These are phyloP conservation scores for Megaptera novaeangliae DNA, from an alignment of 2,113 vertebrate species.

Conservation along the genomic window DNA sequence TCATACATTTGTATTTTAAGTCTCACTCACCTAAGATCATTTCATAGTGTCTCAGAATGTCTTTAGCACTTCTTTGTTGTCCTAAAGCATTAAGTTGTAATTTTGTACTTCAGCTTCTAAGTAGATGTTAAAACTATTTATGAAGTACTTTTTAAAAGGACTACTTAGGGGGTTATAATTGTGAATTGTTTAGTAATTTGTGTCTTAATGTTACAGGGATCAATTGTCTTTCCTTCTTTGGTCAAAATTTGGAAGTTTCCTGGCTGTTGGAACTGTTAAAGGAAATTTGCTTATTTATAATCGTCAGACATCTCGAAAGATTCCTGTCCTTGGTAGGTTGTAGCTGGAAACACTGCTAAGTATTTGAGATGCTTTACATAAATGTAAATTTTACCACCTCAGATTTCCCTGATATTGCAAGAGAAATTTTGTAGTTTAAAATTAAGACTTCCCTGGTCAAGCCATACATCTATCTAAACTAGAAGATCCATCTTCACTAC, in stretches of 20 bases:
- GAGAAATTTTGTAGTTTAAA: background rate
- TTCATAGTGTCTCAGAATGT: background rate
- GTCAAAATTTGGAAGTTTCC: slow-evolving; percentile 90
- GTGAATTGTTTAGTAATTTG: slow-evolving; percentile 37
- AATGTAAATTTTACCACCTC: background rate
- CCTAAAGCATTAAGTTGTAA: background rate
- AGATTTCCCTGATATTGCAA: background rate
- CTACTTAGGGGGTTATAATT: background rate
- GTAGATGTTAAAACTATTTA: background rate
- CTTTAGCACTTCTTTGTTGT: background rate
- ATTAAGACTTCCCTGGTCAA: background rate
- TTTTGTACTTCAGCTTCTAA: slow-evolving; percentile 11
- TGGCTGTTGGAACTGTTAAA: slow-evolving; percentile 94
- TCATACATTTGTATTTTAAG: background rate
- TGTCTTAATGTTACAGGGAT: slow-evolving; percentile 85
- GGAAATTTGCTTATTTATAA: slow-evolving; percentile 98
- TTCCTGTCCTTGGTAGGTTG: slow-evolving; percentile 92
- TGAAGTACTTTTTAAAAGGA: background rate
- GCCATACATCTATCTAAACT: background rate
- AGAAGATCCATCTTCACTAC: background rate
- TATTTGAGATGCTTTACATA: background rate
- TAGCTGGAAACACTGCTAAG: slow-evolving; percentile 17
- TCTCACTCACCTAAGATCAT: background rate
- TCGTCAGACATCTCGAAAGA: slow-evolving; percentile 95
- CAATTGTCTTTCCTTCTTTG: slow-evolving; percentile 93